Evolutionary conservation across 1,140 invertebrate species (phyloP).

Genomic region (Sminthurinus signatus): DNA sequence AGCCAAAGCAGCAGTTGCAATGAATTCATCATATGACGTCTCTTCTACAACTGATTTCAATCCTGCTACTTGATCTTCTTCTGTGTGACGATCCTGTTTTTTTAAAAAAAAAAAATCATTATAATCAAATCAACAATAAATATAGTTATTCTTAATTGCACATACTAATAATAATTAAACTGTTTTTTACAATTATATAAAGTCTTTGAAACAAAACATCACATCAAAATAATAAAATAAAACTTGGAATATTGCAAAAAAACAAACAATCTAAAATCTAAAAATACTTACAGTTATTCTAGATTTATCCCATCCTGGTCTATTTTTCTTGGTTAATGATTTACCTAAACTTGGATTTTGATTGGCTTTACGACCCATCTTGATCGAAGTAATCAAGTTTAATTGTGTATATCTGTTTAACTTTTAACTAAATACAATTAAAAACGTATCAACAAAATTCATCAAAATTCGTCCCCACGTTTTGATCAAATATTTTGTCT

Average conservation of each 20-base stretch:
- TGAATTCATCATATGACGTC: slow-evolving; percentile 89
- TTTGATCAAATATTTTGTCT: slow-evolving; percentile 7
- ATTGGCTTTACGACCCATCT: slow-evolving; percentile 1
- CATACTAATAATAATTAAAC: neutral
- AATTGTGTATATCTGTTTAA: no score
- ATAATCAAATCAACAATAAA: neutral
- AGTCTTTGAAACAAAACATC: no score
- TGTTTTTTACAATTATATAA: neutral
- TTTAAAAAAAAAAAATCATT: slow-evolving; percentile 4
- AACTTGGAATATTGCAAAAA: no score
- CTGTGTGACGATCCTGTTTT: slow-evolving; percentile 30
- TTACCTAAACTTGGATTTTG: slow-evolving; percentile 29
- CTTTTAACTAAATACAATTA: no score
- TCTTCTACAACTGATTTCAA: slow-evolving; percentile 93
- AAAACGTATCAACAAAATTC: no score
- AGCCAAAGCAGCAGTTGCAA: slow-evolving; percentile 86
- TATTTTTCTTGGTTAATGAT: slow-evolving; percentile 33
- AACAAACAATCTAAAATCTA: no score
- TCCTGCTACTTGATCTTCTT: slow-evolving; percentile 33
- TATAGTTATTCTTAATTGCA: neutral
- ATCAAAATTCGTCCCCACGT: neutral
- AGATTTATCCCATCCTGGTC: slow-evolving; percentile 28
- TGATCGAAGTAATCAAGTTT: no score
- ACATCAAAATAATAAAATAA: no score
- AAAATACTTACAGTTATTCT: no score